A percentile compares a stretch with the other conserved stretches of the same genome.
Evolutionary conservation across 2,888 invertebrate genomes (phyloP).

Genomic region (Oasisia sp.): DNA sequence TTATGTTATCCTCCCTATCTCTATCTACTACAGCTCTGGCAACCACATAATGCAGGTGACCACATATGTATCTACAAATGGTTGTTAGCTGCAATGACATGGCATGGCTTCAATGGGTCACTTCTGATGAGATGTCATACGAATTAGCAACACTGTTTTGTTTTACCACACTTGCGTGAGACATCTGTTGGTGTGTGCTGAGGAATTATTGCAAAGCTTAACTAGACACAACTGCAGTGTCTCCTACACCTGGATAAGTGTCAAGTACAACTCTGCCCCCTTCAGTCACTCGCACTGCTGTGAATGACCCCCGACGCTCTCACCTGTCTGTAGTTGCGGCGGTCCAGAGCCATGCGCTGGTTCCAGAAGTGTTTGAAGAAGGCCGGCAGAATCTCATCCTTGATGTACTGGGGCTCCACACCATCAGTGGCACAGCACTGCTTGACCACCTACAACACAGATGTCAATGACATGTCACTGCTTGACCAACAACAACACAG

Average conservation of each 20-base stretch:
- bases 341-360: constrained; percentile 98
- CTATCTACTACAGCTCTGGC: too few relatives aligned
- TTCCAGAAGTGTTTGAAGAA: constrained; percentile 99
- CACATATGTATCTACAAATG: too few relatives aligned
- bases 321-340: constrained; percentile 93
- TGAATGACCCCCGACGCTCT: neutral
- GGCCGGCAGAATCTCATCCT: constrained; percentile 97
- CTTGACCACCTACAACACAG: constrained; percentile 80
- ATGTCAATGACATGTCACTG: neutral
- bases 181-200: neutral
- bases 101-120: too few relatives aligned
- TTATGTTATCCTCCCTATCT: too few relatives aligned
- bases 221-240: neutral
- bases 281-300: neutral
- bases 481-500: neutral
- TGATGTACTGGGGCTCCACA: constrained; percentile 99
- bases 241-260: neutral
- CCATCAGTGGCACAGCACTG: constrained; percentile 99
- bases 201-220: neutral
- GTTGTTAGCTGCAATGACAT: too few relatives aligned
- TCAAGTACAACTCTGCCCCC: neutral
- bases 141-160: too few relatives aligned
- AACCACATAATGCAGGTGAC: too few relatives aligned
- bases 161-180: neutral
- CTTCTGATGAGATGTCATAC: too few relatives aligned